Evolutionary conservation across 2,113 vertebrate species (phyloP).

Genomic region (Anas platyrhynchos): DNA sequence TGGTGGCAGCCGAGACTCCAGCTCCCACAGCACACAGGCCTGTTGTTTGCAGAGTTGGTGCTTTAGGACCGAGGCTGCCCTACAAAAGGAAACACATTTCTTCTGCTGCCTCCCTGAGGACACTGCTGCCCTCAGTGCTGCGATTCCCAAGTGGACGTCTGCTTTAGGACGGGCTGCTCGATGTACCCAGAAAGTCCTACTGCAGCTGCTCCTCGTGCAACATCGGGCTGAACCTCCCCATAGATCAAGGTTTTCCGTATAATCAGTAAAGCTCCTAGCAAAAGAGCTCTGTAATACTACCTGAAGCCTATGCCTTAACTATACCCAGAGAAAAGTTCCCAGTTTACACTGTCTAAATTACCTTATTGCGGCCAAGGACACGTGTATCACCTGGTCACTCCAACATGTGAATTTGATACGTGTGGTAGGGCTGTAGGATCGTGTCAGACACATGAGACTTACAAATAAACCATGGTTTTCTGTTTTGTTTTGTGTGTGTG

Average conservation of each 20-base stretch:
- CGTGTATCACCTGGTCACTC: not conserved
- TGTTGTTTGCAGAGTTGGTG: not conserved
- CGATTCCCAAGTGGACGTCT: fast-evolving
- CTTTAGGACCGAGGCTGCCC: not conserved
- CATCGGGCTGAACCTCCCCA: not conserved
- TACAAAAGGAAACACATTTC: not conserved
- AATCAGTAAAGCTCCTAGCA: not conserved
- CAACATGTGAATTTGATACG: not conserved
- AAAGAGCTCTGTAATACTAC: not conserved
- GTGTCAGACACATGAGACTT: not conserved
- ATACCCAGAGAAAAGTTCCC: not conserved
- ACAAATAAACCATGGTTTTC: not conserved
- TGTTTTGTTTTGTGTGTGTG: too few species aligned
- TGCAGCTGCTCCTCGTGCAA: not conserved
- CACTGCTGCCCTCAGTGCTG: fast-evolving
- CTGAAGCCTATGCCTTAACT: not conserved
- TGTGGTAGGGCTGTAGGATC: not conserved
- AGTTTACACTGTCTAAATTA: not conserved
- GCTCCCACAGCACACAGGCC: not conserved
- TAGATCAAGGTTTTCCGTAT: not conserved
- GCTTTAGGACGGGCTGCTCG: not conserved
- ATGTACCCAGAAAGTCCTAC: not conserved
- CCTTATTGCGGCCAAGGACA: not conserved
- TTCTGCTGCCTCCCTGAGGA: not conserved
- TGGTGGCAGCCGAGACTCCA: fast-evolving